phyloP scores from a whole-genome alignment of 2,797 vertebrate genomes.

The Pangasius sanitwongsei region DNA sequence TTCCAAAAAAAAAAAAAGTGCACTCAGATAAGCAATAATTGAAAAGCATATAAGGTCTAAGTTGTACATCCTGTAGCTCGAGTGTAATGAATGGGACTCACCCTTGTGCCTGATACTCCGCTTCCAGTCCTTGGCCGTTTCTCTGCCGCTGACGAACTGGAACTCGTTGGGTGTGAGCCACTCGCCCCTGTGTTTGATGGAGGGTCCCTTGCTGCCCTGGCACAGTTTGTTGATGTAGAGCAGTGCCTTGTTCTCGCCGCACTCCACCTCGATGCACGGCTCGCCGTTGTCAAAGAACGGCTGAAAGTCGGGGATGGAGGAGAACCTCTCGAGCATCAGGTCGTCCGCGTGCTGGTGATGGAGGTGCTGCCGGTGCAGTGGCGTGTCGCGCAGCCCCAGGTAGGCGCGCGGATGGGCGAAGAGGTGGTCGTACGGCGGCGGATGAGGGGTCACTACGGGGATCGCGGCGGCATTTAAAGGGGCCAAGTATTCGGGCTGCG shows the following conservation, averaged over 20 bases:
- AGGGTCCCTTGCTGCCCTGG: slow-evolving; percentile 97
- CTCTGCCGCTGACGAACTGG: slow-evolving; percentile 97
- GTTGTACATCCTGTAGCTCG: background rate
- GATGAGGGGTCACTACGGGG: slow-evolving; percentile 89
- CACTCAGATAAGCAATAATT: background rate
- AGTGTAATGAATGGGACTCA: slow-evolving; percentile 66
- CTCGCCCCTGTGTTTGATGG: slow-evolving; percentile 95
- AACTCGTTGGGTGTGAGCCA: slow-evolving; percentile 99
- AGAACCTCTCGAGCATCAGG: slow-evolving; percentile 91
- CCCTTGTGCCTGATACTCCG: slow-evolving; percentile 98
- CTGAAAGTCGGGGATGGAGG: slow-evolving; percentile 93
- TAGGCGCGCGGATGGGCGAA: slow-evolving; percentile 87
- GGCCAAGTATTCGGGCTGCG: slow-evolving; percentile 89
- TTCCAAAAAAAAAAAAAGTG: slow-evolving; percentile 6
- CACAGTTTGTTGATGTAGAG: slow-evolving; percentile 97
- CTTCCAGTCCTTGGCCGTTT: slow-evolving; percentile 98
- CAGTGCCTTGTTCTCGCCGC: slow-evolving; percentile 95
- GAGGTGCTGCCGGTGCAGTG: slow-evolving; percentile 81
- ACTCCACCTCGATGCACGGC: slow-evolving; percentile 98
- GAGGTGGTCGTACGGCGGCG: slow-evolving; percentile 86
- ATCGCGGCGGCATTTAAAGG: slow-evolving; percentile 87
- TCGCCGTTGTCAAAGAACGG: slow-evolving; percentile 95
- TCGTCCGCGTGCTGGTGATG: slow-evolving; percentile 85
- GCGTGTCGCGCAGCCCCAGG: slow-evolving; percentile 81
- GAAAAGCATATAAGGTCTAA: background rate